phyloP scores from a whole-genome alignment of 2,113 vertebrate species.

The Sander vitreus region DNA sequence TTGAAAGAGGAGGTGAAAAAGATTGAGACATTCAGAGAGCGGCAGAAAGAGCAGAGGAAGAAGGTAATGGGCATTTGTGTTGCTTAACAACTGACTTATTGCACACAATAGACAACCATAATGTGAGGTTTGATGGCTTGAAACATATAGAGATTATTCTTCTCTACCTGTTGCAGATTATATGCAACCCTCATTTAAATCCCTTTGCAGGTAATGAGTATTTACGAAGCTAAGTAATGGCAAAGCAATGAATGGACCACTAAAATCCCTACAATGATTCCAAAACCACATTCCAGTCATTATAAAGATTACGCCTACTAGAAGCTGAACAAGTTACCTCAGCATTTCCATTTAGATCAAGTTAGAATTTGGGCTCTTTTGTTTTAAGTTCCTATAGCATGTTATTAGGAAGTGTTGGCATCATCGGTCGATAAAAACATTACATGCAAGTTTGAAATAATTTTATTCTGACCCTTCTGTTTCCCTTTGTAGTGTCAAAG shows the following conservation, averaged over 20 bases:
- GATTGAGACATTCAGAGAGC: conserved; percentile 92
- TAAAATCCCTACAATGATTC: neutral
- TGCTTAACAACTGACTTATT: conserved; percentile 16
- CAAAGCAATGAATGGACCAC: neutral
- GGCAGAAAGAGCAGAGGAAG: conserved; percentile 94
- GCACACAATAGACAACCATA: neutral
- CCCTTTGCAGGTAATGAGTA: neutral
- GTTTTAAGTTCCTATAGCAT: neutral
- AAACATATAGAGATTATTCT: neutral
- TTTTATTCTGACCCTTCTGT: conserved; percentile 9
- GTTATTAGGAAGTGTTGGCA: neutral
- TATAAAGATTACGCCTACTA: neutral
- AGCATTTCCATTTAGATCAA: neutral
- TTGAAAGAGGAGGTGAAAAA: conserved; percentile 92
- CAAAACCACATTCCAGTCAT: neutral
- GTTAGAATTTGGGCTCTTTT: neutral
- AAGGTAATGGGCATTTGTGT: conserved; percentile 84
- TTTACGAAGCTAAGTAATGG: neutral
- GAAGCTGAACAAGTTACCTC: neutral
- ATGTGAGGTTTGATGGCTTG: neutral
- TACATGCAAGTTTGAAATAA: neutral
- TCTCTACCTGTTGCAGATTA: neutral
- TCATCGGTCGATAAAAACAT: neutral
- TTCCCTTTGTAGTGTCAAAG: conserved; percentile 87
- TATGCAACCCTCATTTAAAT: neutral